Evolutionary conservation across 1,140 invertebrate species (phyloP).

Genomic region (Papilio machaon): DNA sequence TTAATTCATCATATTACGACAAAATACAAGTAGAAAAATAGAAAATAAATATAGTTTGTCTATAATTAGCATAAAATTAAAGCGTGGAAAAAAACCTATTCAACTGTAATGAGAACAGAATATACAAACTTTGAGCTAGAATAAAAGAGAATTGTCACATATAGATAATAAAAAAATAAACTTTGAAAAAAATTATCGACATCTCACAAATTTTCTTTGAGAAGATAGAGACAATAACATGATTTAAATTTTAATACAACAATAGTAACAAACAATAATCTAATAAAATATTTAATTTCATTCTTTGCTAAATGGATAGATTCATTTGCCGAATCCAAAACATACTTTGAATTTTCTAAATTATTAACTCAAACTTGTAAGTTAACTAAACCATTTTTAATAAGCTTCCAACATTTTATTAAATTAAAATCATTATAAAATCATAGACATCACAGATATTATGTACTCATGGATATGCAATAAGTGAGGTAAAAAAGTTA

Average conservation of each 20-base stretch:
- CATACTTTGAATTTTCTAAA: too few relatives aligned
- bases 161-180: not conserved
- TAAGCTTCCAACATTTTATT: not conserved
- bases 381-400: too few relatives aligned
- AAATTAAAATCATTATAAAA: not conserved
- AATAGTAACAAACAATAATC: too few relatives aligned
- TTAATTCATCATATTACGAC: not conserved
- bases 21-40: slow-evolving; percentile 38
- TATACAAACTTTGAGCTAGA: not conserved
- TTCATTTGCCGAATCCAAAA: too few relatives aligned
- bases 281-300: too few relatives aligned
- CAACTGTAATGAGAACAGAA: not conserved
- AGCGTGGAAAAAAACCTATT: not conserved
- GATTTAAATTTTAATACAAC: too few relatives aligned
- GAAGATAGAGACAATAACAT: too few relatives aligned
- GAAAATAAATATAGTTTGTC: slow-evolving; percentile 29
- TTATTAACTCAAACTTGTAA: too few relatives aligned
- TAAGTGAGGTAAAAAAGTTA: not conserved
- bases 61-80: not conserved
- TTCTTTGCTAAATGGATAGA: too few relatives aligned
- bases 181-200: too few relatives aligned
- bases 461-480: not conserved
- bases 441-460: not conserved
- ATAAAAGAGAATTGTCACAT: not conserved
- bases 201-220: too few relatives aligned